Conservation (phyloP, 2,113 vertebrate genomes). For the Corythornis madagascariensis region DNA sequence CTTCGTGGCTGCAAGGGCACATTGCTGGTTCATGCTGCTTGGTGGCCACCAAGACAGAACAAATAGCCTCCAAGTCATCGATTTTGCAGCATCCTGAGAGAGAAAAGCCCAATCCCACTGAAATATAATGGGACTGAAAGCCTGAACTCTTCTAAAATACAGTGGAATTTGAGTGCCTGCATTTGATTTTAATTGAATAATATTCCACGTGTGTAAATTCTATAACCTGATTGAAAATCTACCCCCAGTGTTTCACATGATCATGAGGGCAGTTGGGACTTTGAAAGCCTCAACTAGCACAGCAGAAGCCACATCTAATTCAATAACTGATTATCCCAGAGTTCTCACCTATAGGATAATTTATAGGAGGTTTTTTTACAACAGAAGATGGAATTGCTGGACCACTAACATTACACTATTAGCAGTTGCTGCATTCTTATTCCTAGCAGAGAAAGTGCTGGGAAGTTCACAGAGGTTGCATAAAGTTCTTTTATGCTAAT, state of each 20-base stretch:
- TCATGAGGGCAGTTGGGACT: not conserved
- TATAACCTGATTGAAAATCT: not conserved
- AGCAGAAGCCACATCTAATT: not conserved
- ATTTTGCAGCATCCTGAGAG: not conserved
- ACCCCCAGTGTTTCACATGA: not conserved
- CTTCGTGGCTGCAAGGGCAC: not conserved
- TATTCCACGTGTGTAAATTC: not conserved
- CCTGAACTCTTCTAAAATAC: not conserved
- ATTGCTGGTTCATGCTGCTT: not conserved
- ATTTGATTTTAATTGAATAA: not conserved
- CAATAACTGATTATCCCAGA: not conserved
- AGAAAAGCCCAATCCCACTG: not conserved
- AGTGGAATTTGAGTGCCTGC: not conserved
- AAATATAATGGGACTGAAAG: not conserved
- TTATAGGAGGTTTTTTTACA: not conserved
- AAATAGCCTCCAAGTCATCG: not conserved
- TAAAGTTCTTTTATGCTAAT: not conserved
- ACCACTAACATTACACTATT: not conserved
- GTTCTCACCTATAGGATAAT: not conserved
- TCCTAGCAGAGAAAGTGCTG: not conserved
- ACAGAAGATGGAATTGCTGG: not conserved
- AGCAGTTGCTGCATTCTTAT: not conserved
- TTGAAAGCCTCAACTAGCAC: not conserved
- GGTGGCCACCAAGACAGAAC: not conserved
- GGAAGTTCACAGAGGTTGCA: not conserved